Evolutionary conservation across 2,113 vertebrate genomes (phyloP).

Genomic region (Perca schrenkii): DNA sequence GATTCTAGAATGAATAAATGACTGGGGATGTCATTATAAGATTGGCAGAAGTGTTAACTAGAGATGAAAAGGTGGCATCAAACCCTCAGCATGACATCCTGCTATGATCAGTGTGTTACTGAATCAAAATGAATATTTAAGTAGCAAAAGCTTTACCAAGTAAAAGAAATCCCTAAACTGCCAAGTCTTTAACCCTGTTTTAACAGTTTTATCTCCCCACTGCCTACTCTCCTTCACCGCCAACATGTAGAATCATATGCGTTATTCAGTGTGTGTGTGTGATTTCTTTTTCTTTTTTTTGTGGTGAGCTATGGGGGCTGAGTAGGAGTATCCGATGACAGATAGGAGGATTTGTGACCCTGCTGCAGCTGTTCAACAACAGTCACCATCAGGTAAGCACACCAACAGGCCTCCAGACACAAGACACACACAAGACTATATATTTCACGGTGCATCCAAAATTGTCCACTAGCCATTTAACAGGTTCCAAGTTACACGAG

Average conservation of each 20-base stretch:
- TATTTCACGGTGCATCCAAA: background rate
- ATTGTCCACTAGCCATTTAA: background rate
- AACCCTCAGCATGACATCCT: constrained; percentile 34
- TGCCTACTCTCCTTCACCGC: background rate
- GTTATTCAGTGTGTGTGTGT: constrained; percentile 12
- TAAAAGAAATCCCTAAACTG: constrained; percentile 15
- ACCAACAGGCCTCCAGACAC: constrained; percentile 11
- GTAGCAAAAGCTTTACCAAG: constrained; percentile 19
- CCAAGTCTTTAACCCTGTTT: constrained; percentile 1
- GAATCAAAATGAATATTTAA: constrained; percentile 49
- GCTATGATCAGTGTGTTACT: constrained; percentile 37
- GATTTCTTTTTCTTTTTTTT: background rate
- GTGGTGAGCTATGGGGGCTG: constrained; percentile 15
- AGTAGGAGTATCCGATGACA: constrained; percentile 55
- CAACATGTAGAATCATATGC: background rate
- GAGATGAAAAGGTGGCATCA: constrained; percentile 36
- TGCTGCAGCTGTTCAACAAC: constrained; percentile 59
- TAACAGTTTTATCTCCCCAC: constrained; percentile 24
- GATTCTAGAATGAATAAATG: constrained; percentile 10
- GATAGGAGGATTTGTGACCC: constrained; percentile 32
- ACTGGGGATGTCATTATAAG: constrained; percentile 6
- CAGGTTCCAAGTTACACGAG: background rate
- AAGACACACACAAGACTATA: background rate
- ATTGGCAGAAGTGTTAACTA: constrained; percentile 37
- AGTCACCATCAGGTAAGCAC: constrained; percentile 50